Evolutionary conservation across 2,113 vertebrate genomes (phyloP).

Genomic region (Megatriorchis doriae): DNA sequence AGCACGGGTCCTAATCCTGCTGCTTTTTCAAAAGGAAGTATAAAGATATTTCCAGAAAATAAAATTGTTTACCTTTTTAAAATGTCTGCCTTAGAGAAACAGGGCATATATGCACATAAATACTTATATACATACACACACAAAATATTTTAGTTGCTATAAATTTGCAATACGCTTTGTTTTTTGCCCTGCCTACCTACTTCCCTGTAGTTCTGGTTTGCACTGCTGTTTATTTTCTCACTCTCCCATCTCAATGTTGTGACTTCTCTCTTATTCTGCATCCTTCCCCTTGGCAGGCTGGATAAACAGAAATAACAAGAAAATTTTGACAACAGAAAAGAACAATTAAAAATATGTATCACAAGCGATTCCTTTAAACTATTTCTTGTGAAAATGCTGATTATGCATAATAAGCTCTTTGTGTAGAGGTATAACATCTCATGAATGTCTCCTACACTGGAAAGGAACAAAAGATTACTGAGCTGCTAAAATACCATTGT

Average conservation of each 20-base stretch:
- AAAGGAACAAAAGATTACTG: conserved; percentile 62
- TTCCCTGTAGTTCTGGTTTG: not conserved
- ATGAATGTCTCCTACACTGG: not conserved
- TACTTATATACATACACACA: not conserved
- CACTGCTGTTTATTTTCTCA: not conserved
- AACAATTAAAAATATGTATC: not conserved
- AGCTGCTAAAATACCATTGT: conserved; percentile 51
- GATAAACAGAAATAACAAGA: not conserved
- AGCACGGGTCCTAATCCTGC: not conserved
- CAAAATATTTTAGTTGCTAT: not conserved
- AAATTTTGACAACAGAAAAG: not conserved
- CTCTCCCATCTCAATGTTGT: not conserved
- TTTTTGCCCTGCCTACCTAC: not conserved
- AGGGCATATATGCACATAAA: not conserved
- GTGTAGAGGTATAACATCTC: not conserved
- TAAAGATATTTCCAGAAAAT: not conserved
- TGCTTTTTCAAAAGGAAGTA: not conserved
- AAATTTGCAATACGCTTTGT: not conserved
- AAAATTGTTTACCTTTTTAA: not conserved
- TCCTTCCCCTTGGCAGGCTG: not conserved
- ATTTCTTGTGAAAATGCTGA: not conserved
- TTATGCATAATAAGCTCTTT: conserved; percentile 7
- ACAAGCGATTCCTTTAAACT: not conserved
- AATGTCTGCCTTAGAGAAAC: not conserved
- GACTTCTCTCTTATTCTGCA: not conserved